Base-by-base conservation (phyloP, 2,888 invertebrate genomes). In the Drosophila recens region DNA sequence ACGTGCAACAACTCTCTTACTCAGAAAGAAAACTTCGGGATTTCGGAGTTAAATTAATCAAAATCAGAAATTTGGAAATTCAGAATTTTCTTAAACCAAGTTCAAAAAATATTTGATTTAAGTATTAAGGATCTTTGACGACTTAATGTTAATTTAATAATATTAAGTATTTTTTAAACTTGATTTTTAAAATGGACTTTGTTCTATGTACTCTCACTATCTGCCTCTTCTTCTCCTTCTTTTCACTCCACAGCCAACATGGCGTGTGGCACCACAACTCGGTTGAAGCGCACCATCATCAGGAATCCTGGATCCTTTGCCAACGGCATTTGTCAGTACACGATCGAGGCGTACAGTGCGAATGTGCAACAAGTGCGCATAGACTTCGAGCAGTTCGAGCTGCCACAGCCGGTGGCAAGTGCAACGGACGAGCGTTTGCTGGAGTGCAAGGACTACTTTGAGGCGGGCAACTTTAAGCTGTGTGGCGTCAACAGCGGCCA, bases 401-500 rank as follows among this genome's bases (percentile, higher is more conserved):
- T 91, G 70, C 82, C 67, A n/a, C 90, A 89, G 67, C 92, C 89
- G 0, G 64, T 57, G 11, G 57, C 48, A 0, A 79, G 57, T 53
- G 54, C 79, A 1, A 49, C 74, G 0, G 74, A 76, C 20, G 73
- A 72, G 1, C 75, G 72, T 6, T 15, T 77, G 3, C 27, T 81
- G 0, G 87, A 88, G 33, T 91, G 90, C 54, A 54, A 43, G 54
- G 92, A 93, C 57, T 79, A 80, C 38, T 86, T 93, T 23, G 77
- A 85, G 48, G 89, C 91, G 0, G 90, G 85, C 5, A 72, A 72
- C 8, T 81, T 90, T 30, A 88, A 70, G 0, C 87, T 95, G 1
- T 95, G 95, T 66, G 95, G 95, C 3, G 94, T 94, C 76, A 95
- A 95, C 76, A 93, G 93, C 45, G 94, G 94, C 11, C 95, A 95